Conservation (phyloP, 2,888 invertebrate species). For the Ectemnius lituratus region DNA sequence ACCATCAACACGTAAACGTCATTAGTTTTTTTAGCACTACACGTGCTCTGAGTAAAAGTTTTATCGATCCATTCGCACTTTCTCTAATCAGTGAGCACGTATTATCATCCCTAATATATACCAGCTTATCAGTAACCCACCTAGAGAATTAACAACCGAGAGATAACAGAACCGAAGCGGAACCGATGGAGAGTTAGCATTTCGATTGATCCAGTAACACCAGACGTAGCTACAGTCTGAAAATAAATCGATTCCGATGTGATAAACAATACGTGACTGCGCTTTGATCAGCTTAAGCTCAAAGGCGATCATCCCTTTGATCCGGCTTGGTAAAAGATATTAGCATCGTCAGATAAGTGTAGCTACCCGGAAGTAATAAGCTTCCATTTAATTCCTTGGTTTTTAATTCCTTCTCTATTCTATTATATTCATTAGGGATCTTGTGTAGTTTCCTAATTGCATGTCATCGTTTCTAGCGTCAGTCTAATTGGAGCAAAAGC, state of each 20-base stretch:
- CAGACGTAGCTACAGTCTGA: not conserved
- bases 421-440: too few species aligned
- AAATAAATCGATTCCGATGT: not conserved
- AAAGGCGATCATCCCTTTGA: not conserved
- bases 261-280: not conserved
- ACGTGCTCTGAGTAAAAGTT: too few species aligned
- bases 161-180: not conserved
- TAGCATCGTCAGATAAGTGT: too few species aligned
- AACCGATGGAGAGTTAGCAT: not conserved
- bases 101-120: not conserved
- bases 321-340: not conserved
- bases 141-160: not conserved
- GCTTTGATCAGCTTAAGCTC: not conserved
- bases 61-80: not conserved
- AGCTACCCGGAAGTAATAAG: too few species aligned
- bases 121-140: conserved; percentile 2
- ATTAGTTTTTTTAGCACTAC: too few species aligned
- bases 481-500: too few species aligned
- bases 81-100: not conserved
- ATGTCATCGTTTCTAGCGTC: too few species aligned
- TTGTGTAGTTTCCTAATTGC: too few species aligned
- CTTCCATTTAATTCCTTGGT: too few species aligned
- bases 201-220: conserved; percentile 1
- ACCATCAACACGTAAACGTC: too few species aligned
- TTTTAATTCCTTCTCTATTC: too few species aligned